phyloP scores from a whole-genome alignment of 2,797 vertebrate species.

The Leontopithecus rosalia region DNA sequence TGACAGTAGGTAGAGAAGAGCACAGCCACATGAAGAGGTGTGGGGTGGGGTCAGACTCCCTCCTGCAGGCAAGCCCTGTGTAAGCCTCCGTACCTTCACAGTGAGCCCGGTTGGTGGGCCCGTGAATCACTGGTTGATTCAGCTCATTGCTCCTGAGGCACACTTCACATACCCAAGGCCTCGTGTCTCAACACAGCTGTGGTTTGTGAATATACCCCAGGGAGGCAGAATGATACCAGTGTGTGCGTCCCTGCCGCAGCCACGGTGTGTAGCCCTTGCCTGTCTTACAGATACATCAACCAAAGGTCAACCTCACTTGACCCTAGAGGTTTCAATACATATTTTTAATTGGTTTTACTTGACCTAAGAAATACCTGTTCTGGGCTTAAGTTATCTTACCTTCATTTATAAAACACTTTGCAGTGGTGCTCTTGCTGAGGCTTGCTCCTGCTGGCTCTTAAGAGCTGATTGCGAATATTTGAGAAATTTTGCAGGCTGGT shows the following conservation, averaged over 20 bases:
- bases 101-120: background rate
- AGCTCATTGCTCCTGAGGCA: background rate
- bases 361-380: background rate
- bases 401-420: background rate
- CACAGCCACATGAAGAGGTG: fast-evolving
- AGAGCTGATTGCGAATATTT: background rate
- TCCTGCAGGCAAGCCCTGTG: fast-evolving
- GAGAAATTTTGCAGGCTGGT: background rate
- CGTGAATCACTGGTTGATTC: background rate
- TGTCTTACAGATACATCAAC: background rate
- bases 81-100: background rate
- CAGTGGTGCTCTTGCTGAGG: background rate
- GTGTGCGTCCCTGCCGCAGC: too few species aligned
- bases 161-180: fast-evolving
- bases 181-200: fast-evolving
- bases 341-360: background rate
- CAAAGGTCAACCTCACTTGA: fast-evolving
- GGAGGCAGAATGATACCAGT: fast-evolving
- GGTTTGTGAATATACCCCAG: fast-evolving
- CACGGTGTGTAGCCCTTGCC: background rate
- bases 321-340: fast-evolving
- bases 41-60: fast-evolving
- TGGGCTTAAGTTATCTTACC: background rate
- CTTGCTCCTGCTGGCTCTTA: background rate
- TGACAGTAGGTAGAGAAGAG: too few species aligned